These are phyloP conservation scores for Equus przewalskii DNA, from an alignment of 2,113 vertebrate species.

Conservation along the genomic window DNA sequence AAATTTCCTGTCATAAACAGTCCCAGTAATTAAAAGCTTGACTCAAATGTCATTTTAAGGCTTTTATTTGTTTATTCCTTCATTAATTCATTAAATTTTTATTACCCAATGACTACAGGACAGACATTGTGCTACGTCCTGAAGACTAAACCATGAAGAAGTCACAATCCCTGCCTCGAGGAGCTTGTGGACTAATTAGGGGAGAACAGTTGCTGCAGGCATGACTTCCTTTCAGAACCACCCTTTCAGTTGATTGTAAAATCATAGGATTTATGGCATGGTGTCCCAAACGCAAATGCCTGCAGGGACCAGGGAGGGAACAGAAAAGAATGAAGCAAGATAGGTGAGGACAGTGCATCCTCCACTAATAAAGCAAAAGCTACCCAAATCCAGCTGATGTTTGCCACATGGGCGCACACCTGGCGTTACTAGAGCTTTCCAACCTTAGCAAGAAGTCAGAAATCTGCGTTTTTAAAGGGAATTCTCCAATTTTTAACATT, in stretches of 20 bases:
- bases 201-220: background rate
- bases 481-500: background rate
- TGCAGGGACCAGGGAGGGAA: background rate
- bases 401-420: accelerated
- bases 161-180: background rate
- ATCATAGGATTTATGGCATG: background rate
- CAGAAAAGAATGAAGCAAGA: background rate
- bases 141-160: background rate
- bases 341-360: accelerated
- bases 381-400: background rate
- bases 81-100: background rate
- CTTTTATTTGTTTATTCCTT: background rate
- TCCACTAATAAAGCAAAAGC: background rate
- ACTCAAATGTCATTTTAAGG: background rate
- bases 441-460: background rate
- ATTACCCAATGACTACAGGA: background rate
- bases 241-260: background rate
- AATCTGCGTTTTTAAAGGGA: background rate
- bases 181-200: background rate
- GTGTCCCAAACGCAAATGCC: background rate
- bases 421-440: background rate
- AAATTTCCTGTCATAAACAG: background rate
- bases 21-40: background rate
- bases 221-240: background rate
- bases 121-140: background rate